phyloP scores from a whole-genome alignment of 2,888 invertebrate species.

The Acleris holmiana region DNA sequence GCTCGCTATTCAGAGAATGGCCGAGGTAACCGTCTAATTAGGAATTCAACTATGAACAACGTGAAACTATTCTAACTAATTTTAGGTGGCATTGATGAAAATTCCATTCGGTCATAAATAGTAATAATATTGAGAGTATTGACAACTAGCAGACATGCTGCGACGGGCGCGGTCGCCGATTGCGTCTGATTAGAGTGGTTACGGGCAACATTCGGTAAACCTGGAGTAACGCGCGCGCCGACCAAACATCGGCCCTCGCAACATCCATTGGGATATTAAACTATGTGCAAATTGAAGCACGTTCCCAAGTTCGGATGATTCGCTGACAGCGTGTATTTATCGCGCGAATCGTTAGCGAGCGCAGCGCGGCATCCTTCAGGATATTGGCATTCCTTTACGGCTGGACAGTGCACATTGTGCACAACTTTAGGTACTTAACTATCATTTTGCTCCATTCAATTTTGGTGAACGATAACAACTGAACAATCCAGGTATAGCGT shows the following conservation, averaged over 20 bases:
- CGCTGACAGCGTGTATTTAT: constrained; percentile 33
- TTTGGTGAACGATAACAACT: too few relatives aligned
- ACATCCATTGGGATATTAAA: constrained; percentile 39
- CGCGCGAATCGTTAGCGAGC: constrained; percentile 31
- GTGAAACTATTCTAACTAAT: too few relatives aligned
- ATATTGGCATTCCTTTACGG: background rate
- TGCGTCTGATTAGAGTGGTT: constrained; percentile 37
- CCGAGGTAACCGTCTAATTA: too few relatives aligned
- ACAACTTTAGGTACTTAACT: too few relatives aligned
- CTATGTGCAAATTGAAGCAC: constrained; percentile 38
- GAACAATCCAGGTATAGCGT: too few relatives aligned
- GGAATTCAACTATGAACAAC: too few relatives aligned
- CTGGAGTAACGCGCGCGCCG: constrained; percentile 30
- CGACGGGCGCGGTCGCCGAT: constrained; percentile 18
- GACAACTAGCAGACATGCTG: constrained; percentile 25
- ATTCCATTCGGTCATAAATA: constrained; percentile 2
- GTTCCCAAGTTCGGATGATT: constrained; percentile 34
- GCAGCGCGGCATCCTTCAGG: background rate
- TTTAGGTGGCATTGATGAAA: background rate
- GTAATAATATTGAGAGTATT: constrained; percentile 22
- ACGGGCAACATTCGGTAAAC: constrained; percentile 36
- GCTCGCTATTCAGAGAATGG: too few relatives aligned
- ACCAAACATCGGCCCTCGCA: constrained; percentile 33
- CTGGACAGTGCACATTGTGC: too few relatives aligned
- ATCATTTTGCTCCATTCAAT: background rate